Evolutionary conservation across 2,888 invertebrate genomes (phyloP).

Genomic region (Melanargia galathea): DNA sequence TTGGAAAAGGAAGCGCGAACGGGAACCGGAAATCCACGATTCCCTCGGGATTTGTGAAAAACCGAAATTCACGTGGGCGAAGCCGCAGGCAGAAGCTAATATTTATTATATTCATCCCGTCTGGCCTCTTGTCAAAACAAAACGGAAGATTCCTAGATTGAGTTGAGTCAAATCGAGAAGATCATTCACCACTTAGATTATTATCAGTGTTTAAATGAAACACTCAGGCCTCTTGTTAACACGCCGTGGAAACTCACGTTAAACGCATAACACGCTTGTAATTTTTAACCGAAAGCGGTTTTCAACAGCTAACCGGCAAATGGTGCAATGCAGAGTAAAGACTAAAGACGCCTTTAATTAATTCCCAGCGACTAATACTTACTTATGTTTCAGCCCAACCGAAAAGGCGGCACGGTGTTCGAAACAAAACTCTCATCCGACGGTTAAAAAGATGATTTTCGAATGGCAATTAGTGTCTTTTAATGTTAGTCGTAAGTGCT

Average conservation of each 20-base stretch:
- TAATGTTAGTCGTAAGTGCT: conserved; percentile 16
- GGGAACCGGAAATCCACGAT: no score
- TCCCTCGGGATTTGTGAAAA: no score
- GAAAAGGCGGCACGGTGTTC: not conserved
- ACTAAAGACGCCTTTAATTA: conserved; percentile 28
- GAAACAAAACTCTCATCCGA: not conserved
- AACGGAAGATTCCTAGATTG: no score
- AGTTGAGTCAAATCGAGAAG: no score
- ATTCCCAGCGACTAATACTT: conserved; percentile 25
- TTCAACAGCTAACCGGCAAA: conserved; percentile 18
- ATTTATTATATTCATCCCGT: no score
- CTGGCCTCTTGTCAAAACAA: no score
- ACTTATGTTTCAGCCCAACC: conserved; percentile 23
- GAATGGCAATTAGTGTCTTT: conserved; percentile 5
- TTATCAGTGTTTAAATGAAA: not conserved
- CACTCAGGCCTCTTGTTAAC: no score
- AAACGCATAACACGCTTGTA: not conserved
- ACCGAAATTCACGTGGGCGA: no score
- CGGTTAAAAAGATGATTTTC: conserved; percentile 8
- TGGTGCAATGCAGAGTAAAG: conserved; percentile 27
- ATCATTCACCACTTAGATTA: no score
- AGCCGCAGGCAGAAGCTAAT: no score
- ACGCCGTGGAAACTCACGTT: not conserved
- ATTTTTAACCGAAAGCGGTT: conserved; percentile 10
- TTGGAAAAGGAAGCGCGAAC: no score